Evolutionary conservation across 1,140 invertebrate genomes (phyloP), one percentile per base, ranked within the genome.

Genomic region (Thrips palmi): DNA sequence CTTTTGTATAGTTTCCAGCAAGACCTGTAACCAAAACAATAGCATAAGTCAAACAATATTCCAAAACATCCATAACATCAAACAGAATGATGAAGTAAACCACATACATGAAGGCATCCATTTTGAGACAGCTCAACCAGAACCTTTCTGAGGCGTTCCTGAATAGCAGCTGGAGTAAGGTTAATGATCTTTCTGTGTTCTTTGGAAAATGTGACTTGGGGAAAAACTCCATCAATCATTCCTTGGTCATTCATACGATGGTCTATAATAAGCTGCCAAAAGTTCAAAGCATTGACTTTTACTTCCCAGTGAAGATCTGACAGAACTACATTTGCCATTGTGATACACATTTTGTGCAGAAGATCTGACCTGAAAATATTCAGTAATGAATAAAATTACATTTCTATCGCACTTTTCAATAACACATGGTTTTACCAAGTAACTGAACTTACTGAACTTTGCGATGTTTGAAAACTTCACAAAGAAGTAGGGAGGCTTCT

Each of bases 301-400:
- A 81, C 77, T 54, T 83, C 78, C 77, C 78, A 79, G 47, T 83
- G 72, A 29, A 82, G 64, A 55, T 83, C 80, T 57, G 5, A 73
- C 69, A 7, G 73, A 32, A 29, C 34, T n/a, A 32, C 66, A 14
- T 63, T 56, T 2, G 65, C 62, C 64, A 82, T 74, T 3, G 63
- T 56, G 22, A 52, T 39, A 21, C 46, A 51, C 45, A 64, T 57
- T n/a, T 39, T 21, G 19, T 57, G 46, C 45, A 30, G 46, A 46
- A 33, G 45, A 22, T 44, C 53, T 20, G 19, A 33, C 20, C 48
- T 49, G 18, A 20, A 42, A 47, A 12, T 3, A 28, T n/a, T 29
- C 10, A 37, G 32, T 15, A 31, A 7, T n/a, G n/a, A n/a, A n/a
- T n/a, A 33, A 10, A 44, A 18, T 6, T 28, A 18, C 25, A 15